Evolutionary conservation across 1,140 invertebrate species (phyloP), one percentile per base, ranked within the genome.

Genomic region (Probaryconus sp.): DNA sequence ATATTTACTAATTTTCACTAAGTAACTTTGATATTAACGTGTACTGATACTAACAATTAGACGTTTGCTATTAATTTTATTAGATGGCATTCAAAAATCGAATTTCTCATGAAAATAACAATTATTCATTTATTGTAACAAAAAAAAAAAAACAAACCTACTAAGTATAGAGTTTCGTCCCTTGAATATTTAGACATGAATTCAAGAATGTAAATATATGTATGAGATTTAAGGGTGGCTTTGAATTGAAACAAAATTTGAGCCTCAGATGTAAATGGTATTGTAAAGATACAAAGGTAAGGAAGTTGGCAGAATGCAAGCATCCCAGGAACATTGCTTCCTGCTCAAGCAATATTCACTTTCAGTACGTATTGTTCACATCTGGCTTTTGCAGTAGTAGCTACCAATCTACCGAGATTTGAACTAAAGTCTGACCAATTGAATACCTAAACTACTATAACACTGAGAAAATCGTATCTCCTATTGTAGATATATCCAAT

Each of bases 321-420:
- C n/a, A 7, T 53, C 31, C 38, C 60, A 75, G 58, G 48, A 74
- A 68, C 65, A 64, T 65, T 64, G 67, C 67, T 76, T 70, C 14
- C 58, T 61, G 61, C 47, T 56, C 3, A 10, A 7, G 53, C 56
- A 69, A 65, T 69, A 79, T 77, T 64, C 72, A 71, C 61, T 75
- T 69, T 42, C 50, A 42, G 48, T 71, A 64, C 65, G 67, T 76
- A 80, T 80, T 80, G 78, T 78, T 80, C 76, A 56, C 78, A 74
- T 78, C 72, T 79, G 76, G 76, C 69, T 76, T 56, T 73, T 48
- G 68, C 58, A 48, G 53, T 73, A 73, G 68, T 78, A 76, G 76
- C 68, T 73, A 51, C 63, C 33, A 10, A 47, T 73, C 78, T 70
- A 50, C 33, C 68, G 51, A 64, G 58, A 63, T 72, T 79, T 70